A percentile compares a stretch with the other conserved stretches of the same genome.
Conservation (phyloP, 2,888 invertebrate species). For the Leucophenga maculata region DNA sequence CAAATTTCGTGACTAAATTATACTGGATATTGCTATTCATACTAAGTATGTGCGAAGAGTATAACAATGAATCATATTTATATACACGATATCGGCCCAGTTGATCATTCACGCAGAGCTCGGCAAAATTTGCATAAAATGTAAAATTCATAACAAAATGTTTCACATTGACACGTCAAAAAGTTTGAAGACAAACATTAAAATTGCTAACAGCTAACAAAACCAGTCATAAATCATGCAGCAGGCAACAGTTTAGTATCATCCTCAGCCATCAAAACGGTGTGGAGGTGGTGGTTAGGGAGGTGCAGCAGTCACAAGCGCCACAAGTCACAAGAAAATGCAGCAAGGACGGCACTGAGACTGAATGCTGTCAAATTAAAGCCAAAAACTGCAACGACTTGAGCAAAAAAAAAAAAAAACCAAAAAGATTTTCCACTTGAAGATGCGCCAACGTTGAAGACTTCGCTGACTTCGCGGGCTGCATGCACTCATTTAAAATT, state of each 20-base stretch:
- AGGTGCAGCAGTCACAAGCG: neutral
- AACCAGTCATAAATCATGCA: conserved; percentile 3
- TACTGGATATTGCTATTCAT: too few species aligned
- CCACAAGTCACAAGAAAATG: too few species aligned
- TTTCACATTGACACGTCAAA: conserved; percentile 1
- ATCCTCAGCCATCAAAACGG: neutral
- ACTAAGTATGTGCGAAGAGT: too few species aligned
- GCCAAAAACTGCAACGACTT: too few species aligned
- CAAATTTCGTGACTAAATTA: too few species aligned
- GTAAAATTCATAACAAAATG: conserved; percentile 5
- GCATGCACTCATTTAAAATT: conserved; percentile 28
- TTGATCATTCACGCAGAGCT: too few species aligned
- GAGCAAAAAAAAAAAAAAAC: too few species aligned
- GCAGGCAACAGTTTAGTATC: neutral
- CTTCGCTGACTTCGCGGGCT: neutral
- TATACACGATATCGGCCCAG: too few species aligned
- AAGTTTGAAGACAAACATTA: neutral
- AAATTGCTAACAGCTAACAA: neutral
- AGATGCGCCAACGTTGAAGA: neutral
- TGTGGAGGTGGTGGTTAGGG: neutral
- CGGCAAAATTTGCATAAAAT: neutral
- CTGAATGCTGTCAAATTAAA: too few species aligned
- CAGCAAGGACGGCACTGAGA: too few species aligned
- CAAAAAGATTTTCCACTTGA: too few species aligned
- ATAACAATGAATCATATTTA: too few species aligned